Base-by-base conservation (phyloP, 2,113 vertebrate genomes). In the Cephalopterus ornatus region DNA sequence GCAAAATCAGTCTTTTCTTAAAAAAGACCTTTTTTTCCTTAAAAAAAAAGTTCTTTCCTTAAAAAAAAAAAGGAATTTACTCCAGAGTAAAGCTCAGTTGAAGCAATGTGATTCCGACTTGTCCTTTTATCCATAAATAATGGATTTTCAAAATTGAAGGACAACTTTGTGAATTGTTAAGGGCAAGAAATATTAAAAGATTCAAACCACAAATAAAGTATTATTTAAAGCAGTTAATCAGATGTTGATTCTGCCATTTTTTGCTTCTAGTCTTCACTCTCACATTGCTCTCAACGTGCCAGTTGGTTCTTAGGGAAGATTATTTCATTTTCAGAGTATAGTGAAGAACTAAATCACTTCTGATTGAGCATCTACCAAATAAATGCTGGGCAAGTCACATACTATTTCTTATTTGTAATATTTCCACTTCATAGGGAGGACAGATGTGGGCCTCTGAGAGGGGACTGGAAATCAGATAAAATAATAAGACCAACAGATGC, bases 181-280 rank as follows among this genome's bases (percentile, higher is more conserved):
- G 30, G 41, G 39, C 13, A 70, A 90, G 66, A 95, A 77, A 58
- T 52, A 44, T 19, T 90, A 28, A 55, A 79, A 91, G 32, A 92
- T 63, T 41, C 66, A 89, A 88, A 78, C 24, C 76, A 16, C 74
- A 85, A 91, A 83, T 49, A 68, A 86, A 83, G 18, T 55, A 39
- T 87, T 89, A 87, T 88, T 94, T 86, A 50, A 85, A 88, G 78
- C 56, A 68, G 91, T 81, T 93, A 86, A 80, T 95, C 33, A 85
- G n/a, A 14, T 66, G n/a, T 88, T 81, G 65, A 19, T 89, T 90
- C 70, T 32, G 52, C 27, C 42, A 35, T 27, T 61, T 83, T 85
- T 73, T 85, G 3, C 80, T 92, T 92, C 50, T 58, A 30, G 17
- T 74, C 21, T 63, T 77, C 3, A 9, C 50, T 75, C 26, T 65